Evolutionary conservation across 2,797 vertebrate genomes (phyloP), one percentile per base, ranked within the genome.

Genomic region (Megalops cyprinoides): DNA sequence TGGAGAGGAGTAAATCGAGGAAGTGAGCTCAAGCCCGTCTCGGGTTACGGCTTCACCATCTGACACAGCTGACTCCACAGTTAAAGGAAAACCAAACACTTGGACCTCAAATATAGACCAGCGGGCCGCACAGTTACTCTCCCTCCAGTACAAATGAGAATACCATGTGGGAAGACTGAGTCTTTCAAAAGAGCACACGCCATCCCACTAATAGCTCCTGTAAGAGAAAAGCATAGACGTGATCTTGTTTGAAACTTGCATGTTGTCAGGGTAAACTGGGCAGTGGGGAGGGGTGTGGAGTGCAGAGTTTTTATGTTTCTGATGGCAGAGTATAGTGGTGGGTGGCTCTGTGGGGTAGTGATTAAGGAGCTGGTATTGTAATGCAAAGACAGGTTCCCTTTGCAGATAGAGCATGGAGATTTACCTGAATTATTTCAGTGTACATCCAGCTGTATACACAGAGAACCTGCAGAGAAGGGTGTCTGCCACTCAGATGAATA

Each of bases 31-130:
- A 82, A 62, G 56, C 55, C 76, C 37, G 55, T 84, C 82, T 88
- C 83, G 42, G 31, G 60, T 88, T 87, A 82, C 87, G 23, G 46
- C 48, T 69, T 65, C 69, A 78, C 73, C 75, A 79, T 81, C 79
- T n/a, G 39, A 80, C 82, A 55, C 74, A 85, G 86, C 87, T 88
- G 87, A 88, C 86, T 88, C 86, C 81, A 85, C 86, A 86, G 76
- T 83, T 83, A 82, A 67, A 37, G 31, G 62, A 82, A 79, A 83
- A 85, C 82, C 58, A 85, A 87, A 83, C 80, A 76, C 85, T 82
- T 7, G 37, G 25, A 67, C 75, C 71, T 85, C 84, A 87, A 88
- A 88, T 85, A 86, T 86, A 88, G 85, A 82, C 37, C 76, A 71
- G 69, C 56, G 48, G 25, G 48, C 80, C 46, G 60, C 79, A 67